phyloP scores from a whole-genome alignment of 2,113 vertebrate genomes.

The Trinectes maculatus region DNA sequence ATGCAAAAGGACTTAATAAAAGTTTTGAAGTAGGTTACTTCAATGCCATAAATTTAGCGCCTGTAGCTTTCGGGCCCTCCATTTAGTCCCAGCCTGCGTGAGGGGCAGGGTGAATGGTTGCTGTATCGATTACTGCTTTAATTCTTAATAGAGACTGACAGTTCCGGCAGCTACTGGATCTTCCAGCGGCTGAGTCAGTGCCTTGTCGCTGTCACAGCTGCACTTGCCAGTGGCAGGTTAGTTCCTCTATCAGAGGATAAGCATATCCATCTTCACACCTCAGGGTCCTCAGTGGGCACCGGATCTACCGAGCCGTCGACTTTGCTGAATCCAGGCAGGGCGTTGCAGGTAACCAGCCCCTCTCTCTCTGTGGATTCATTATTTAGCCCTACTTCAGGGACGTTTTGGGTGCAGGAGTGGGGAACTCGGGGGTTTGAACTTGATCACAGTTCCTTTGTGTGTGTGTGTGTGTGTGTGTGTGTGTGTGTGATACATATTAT shows the following conservation, averaged over 20 bases:
- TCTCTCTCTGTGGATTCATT: slow-evolving; percentile 39
- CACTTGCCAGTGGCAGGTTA: slow-evolving; percentile 68
- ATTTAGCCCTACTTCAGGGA: slow-evolving; percentile 47
- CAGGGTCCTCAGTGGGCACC: slow-evolving; percentile 56
- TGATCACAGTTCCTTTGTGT: neutral
- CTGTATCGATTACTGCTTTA: slow-evolving; percentile 68
- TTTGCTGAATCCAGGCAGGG: slow-evolving; percentile 50
- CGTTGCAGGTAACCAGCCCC: slow-evolving; percentile 51
- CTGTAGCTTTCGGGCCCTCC: neutral
- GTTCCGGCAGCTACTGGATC: slow-evolving; percentile 56
- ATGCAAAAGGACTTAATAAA: neutral
- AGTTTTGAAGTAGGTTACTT: slow-evolving; percentile 7
- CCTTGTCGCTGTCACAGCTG: slow-evolving; percentile 64
- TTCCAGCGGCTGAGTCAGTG: slow-evolving; percentile 69
- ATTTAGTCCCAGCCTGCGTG: slow-evolving; percentile 4
- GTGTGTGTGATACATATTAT: slow-evolving; percentile 1
- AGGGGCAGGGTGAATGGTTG: slow-evolving; percentile 33
- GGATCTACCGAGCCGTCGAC: slow-evolving; percentile 40
- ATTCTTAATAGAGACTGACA: slow-evolving; percentile 70
- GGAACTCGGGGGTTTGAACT: slow-evolving; percentile 42
- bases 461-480: neutral
- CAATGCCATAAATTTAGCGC: neutral
- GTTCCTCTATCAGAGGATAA: slow-evolving; percentile 66
- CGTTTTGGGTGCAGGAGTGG: slow-evolving; percentile 17
- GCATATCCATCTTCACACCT: slow-evolving; percentile 76